phyloP scores from a whole-genome alignment of 2,888 invertebrate genomes.

The Loripinus fragilis region DNA sequence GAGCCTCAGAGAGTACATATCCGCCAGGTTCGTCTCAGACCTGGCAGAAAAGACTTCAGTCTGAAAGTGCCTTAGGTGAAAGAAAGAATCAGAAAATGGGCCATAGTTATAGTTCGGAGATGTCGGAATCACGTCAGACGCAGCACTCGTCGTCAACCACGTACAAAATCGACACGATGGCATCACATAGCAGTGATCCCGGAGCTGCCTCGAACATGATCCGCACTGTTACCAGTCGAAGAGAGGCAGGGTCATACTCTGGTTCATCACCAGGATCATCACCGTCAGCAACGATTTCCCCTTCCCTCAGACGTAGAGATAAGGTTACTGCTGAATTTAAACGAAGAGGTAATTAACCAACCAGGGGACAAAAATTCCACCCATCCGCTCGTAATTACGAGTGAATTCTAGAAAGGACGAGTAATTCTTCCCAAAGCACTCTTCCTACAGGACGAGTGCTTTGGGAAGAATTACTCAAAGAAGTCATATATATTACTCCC shows the following conservation, averaged over 20 bases:
- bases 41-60: constrained; percentile 52
- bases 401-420: no score
- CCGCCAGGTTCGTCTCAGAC: constrained; percentile 30
- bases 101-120: constrained; percentile 20
- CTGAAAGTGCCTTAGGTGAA: constrained; percentile 42
- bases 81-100: constrained; percentile 25
- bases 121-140: not conserved
- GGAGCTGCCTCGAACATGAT: constrained; percentile 48
- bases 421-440: no score
- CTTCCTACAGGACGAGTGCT: no score
- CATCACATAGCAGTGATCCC: constrained; percentile 25
- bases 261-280: constrained; percentile 45
- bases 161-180: constrained; percentile 18
- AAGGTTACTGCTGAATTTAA: constrained; percentile 63
- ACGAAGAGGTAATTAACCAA: constrained; percentile 62
- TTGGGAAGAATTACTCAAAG: no score
- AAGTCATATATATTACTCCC: no score
- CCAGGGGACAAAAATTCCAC: no score
- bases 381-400: no score
- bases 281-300: constrained; percentile 43
- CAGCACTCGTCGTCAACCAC: constrained; percentile 22
- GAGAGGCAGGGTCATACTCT: constrained; percentile 35
- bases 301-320: constrained; percentile 22
- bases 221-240: constrained; percentile 54
- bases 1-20: not conserved